Conservation (phyloP, 2,797 vertebrate genomes). For the Coilia nasus region DNA sequence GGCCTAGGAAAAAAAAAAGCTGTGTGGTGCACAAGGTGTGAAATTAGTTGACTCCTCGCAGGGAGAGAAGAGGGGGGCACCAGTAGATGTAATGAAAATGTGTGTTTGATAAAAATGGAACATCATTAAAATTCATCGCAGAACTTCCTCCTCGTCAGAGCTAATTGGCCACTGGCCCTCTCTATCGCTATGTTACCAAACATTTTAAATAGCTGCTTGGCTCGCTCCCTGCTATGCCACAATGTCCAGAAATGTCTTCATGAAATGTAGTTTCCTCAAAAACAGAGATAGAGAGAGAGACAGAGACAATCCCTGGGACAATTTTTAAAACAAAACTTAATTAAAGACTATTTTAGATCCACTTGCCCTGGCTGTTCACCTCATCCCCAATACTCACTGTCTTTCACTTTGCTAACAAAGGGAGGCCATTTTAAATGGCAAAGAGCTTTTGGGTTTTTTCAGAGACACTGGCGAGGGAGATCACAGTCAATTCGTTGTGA, state of each 20-base stretch:
- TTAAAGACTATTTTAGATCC: constrained; percentile 2
- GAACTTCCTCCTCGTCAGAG: constrained; percentile 38
- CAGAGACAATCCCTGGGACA: not conserved
- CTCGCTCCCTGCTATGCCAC: constrained; percentile 32
- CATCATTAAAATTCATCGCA: constrained; percentile 48
- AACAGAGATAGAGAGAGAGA: not conserved
- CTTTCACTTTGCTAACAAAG: not conserved
- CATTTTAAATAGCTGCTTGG: constrained; percentile 40
- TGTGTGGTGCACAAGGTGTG: not conserved
- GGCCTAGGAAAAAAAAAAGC: not conserved
- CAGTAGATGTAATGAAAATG: constrained; percentile 27
- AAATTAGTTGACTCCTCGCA: not conserved
- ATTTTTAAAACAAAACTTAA: constrained; percentile 3
- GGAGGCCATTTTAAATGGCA: not conserved
- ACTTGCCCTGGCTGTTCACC: constrained; percentile 4
- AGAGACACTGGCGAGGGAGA: not conserved
- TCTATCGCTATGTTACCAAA: constrained; percentile 29
- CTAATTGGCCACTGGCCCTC: constrained; percentile 43
- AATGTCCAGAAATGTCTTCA: constrained; percentile 2
- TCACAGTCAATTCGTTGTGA: constrained; percentile 7
- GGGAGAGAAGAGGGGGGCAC: not conserved
- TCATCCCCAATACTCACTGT: too few species aligned
- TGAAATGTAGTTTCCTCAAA: not conserved
- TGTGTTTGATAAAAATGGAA: constrained; percentile 45
- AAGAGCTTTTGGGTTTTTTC: not conserved